Percentiles rank a stretch among this genome's conserved stretches.
phyloP scores from a whole-genome alignment of 1,140 invertebrate species.

The Aethina tumida region DNA sequence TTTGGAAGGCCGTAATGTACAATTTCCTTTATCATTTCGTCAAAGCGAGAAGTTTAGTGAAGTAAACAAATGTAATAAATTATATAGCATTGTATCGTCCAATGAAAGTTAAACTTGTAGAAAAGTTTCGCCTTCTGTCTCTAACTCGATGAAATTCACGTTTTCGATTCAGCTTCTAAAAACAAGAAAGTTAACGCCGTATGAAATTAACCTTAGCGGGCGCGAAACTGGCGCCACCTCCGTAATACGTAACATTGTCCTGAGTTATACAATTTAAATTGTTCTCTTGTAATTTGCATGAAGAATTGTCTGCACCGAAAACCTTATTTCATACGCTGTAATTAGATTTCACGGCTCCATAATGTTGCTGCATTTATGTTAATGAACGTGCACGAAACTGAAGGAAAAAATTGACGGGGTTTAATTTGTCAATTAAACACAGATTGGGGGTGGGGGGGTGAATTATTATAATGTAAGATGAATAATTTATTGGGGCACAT shows the following conservation, averaged over 20 bases:
- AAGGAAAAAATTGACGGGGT: no score
- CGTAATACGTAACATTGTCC: constrained; percentile 18
- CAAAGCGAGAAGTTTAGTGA: constrained; percentile 8
- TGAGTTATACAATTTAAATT: constrained; percentile 17
- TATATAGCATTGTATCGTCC: constrained; percentile 13
- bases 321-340: constrained; percentile 7
- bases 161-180: constrained; percentile 21
- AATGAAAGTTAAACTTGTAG: constrained; percentile 17
- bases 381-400: no score
- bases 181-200: constrained; percentile 21
- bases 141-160: constrained; percentile 22
- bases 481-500: no score
- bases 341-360: constrained; percentile 8
- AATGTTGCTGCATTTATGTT: no score
- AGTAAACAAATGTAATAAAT: constrained; percentile 19
- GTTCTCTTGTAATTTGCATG: constrained; percentile 17
- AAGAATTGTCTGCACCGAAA: constrained; percentile 6
- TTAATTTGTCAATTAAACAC: no score
- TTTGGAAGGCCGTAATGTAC: no score
- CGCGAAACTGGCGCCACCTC: constrained; percentile 13
- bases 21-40: no score
- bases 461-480: no score
- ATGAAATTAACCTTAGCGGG: constrained; percentile 20
- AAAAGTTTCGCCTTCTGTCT: constrained; percentile 16
- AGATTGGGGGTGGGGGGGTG: no score